These are phyloP conservation scores for Xiphophorus couchianus DNA, from an alignment of 2,113 vertebrate genomes.

Conservation along the genomic window DNA sequence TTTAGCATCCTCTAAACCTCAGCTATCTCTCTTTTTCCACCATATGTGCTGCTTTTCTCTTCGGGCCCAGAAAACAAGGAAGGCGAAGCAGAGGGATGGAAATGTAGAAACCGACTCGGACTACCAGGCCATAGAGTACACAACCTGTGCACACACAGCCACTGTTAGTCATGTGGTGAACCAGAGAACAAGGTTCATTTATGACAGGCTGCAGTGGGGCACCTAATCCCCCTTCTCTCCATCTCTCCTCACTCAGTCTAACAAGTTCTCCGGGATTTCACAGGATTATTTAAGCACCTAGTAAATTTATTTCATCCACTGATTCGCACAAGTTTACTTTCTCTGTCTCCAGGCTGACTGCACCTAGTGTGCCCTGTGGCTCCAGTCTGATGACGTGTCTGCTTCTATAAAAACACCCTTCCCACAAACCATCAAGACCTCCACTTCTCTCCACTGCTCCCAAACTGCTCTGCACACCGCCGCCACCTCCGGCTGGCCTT, in stretches of 20 bases:
- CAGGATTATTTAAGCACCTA: slow-evolving; percentile 47
- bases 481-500: slow-evolving; percentile 60
- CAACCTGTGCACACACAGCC: slow-evolving; percentile 57
- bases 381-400: slow-evolving; percentile 71
- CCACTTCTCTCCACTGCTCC: slow-evolving; percentile 60
- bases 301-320: slow-evolving; percentile 51
- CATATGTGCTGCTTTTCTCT: slow-evolving; percentile 44
- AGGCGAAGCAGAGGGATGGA: slow-evolving; percentile 36
- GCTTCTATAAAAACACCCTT: slow-evolving; percentile 75
- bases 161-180: slow-evolving; percentile 59
- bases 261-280: slow-evolving; percentile 25
- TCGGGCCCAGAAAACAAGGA: slow-evolving; percentile 13
- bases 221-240: slow-evolving; percentile 14
- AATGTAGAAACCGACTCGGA: slow-evolving; percentile 24
- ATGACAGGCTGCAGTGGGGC: slow-evolving; percentile 50
- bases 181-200: slow-evolving; percentile 70
- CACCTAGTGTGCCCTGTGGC: slow-evolving; percentile 71
- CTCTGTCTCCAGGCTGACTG: slow-evolving; percentile 53
- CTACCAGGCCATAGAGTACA: slow-evolving; percentile 27
- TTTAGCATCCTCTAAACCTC: slow-evolving; percentile 61
- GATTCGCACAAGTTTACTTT: slow-evolving; percentile 28
- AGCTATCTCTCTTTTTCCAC: slow-evolving; percentile 56
- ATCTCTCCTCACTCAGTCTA: slow-evolving; percentile 1
- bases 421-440: slow-evolving; percentile 57
- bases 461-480: slow-evolving; percentile 53